Evolutionary conservation across 2,113 vertebrate species (phyloP).

Genomic region (Heterochromis multidens): DNA sequence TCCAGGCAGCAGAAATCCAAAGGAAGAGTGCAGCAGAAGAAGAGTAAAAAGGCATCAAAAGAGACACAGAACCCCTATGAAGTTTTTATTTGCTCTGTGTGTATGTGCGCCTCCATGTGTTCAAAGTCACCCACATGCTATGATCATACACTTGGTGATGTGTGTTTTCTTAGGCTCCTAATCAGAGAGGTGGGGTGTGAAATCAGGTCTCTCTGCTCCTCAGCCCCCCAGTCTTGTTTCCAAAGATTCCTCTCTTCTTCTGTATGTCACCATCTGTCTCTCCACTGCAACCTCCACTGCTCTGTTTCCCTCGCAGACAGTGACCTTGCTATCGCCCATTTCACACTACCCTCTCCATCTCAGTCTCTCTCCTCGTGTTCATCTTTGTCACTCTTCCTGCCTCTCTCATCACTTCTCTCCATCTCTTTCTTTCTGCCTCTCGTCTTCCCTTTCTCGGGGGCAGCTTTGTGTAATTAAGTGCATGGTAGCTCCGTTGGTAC

Average conservation of each 20-base stretch:
- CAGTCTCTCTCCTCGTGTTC: neutral
- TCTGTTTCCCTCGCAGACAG: conserved; percentile 20
- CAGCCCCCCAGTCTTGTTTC: conserved; percentile 18
- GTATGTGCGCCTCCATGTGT: neutral
- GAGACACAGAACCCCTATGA: conserved; percentile 23
- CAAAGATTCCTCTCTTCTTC: conserved; percentile 20
- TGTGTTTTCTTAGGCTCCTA: conserved; percentile 7
- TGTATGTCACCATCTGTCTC: conserved; percentile 47
- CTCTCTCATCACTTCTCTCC: neutral
- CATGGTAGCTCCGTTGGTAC: conserved; percentile 41
- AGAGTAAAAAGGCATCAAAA: conserved; percentile 38
- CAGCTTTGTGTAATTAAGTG: conserved; percentile 74
- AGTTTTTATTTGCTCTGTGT: conserved; percentile 5
- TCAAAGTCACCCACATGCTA: conserved; percentile 50
- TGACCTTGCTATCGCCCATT: conserved; percentile 60
- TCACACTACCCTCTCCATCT: conserved; percentile 39
- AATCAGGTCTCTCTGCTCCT: conserved; percentile 30
- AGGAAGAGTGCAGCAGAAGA: conserved; percentile 30
- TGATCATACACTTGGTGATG: conserved; percentile 36
- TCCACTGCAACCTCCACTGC: conserved; percentile 18
- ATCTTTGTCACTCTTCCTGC: neutral
- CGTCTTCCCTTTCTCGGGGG: conserved; percentile 37
- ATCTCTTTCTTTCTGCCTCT: conserved; percentile 11
- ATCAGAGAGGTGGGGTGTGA: conserved; percentile 41
- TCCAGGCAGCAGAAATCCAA: conserved; percentile 44